Evolutionary conservation across 2,888 invertebrate species (phyloP), one percentile per base, ranked within the genome.

Genomic region (Oligia strigilis): DNA sequence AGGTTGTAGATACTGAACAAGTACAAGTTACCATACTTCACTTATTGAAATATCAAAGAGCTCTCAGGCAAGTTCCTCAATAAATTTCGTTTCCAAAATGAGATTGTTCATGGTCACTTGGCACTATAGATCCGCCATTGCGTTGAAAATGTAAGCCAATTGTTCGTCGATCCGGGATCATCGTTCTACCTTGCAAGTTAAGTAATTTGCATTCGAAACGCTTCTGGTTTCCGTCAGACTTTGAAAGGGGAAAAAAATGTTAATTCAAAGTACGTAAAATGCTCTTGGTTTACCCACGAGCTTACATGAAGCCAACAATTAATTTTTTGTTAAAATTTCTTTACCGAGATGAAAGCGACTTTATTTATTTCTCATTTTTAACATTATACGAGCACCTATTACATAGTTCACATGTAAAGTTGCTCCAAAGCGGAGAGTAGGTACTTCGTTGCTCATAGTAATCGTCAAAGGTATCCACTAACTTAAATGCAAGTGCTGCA

Each of bases 161-260:
- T 69, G 55, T 43, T 76, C 19, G 11, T 13, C 43, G 40, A 87
- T 87, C 84, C 82, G 80, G 80, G 82, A 80, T 71, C 72, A 78
- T 80, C 76, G 79, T n/a, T 65, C 77, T 72, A 43, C 75, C 62
- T 78, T 73, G 73, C n/a, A 60, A 19, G 60, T 60, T 8, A 65
- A 64, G 29, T 49, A 11, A 77, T 83, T 80, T 75, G 80, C 62
- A 81, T 83, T 71, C 71, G 72, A 46, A 75, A 64, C 36, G 23
- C 36, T 80, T 76, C 55, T 71, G 43, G 17, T 72, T 36, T 67
- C 43, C 43, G 29, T 19, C 2, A 49, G 5, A 29, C 11, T 11
- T 65, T 11, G 1, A 46, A n/a, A n/a, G 14, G 4, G 4, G 66
- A 67, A 43, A 43, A 43, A 43, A n/a, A 1, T 52, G 14, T 11